Evolutionary conservation across 2,888 invertebrate species (phyloP), one percentile per base, ranked within the genome.

Genomic region (Trisateles emortualis): DNA sequence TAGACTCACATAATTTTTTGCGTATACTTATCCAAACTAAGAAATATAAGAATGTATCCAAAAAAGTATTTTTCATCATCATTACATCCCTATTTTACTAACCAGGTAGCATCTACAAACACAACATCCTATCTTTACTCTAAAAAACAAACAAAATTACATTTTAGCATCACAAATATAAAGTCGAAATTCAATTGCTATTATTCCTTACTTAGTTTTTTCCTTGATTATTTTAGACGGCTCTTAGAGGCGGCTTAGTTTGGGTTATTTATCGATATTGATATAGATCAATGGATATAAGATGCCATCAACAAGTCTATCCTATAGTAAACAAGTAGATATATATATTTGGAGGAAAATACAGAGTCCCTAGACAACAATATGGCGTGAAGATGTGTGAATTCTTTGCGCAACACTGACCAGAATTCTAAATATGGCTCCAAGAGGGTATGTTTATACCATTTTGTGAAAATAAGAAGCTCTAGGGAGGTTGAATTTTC

Each of bases 211-310:
- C 6, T 8, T 17, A 35, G 30, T 45, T 50, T 48, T 45, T 35
- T 36, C 17, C 42, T 52, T 44, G 48, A 42, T 62, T 59, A 50
- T 53, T 60, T 55, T 39, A 14, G 33, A 50, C 49, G 16, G n/a
- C 14, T 39, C 36, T 35, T 38, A n/a, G 8, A n/a, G n/a, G 40
- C 32, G 16, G 11, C 16, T 9, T 45, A n/a, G 30, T 43, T 51
- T 14, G 29, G 32, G 51, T 48, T 54, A 54, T 52, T 52, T 59
- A 59, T 48, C 47, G 40, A 50, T 50, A 41, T 62, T 59, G 48
- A 33, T 5, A 40, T 19, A 49, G 35, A 33, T 45, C 52, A 53
- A 53, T 51, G 43, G 29, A 42, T 52, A 26, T 38, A 3, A 42
- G 29, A 17, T 22, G 35, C 30, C 11, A 26, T 41, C 10, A 4